These are phyloP conservation scores for Calidris pugnax DNA, from an alignment of 2,113 vertebrate species.

Conservation along the genomic window DNA sequence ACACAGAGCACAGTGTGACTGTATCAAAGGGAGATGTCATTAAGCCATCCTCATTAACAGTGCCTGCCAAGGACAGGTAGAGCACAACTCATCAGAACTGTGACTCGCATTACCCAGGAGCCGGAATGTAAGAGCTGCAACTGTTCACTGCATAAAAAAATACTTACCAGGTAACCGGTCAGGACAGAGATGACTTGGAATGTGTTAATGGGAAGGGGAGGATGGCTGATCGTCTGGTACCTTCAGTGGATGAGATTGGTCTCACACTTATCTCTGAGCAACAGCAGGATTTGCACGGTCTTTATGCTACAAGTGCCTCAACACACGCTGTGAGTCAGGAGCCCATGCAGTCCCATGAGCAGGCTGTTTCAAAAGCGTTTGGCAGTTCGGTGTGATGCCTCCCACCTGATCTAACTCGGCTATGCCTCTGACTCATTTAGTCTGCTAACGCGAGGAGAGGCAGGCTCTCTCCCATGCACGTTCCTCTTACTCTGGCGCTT, in stretches of 20 bases:
- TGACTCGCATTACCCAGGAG: not conserved
- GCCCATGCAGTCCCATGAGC: not conserved
- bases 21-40: slow-evolving; percentile 25
- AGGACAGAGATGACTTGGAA: not conserved
- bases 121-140: not conserved
- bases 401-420: not conserved
- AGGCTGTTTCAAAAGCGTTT: not conserved
- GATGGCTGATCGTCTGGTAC: not conserved
- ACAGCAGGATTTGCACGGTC: not conserved
- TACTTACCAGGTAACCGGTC: not conserved
- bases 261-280: not conserved
- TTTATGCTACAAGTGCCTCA: not conserved
- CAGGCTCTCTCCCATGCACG: not conserved
- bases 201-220: not conserved
- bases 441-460: not conserved
- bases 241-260: not conserved
- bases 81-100: not conserved
- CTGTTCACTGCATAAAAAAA: not conserved
- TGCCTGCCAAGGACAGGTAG: slow-evolving; percentile 19
- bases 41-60: slow-evolving; percentile 9
- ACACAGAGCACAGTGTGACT: not conserved
- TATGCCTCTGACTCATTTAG: not conserved
- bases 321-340: not conserved
- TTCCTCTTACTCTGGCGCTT: not conserved
- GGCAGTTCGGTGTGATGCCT: not conserved